These are phyloP conservation scores for Rhorus exstirpatorius DNA, from an alignment of 2,888 invertebrate species.

Conservation along the genomic window DNA sequence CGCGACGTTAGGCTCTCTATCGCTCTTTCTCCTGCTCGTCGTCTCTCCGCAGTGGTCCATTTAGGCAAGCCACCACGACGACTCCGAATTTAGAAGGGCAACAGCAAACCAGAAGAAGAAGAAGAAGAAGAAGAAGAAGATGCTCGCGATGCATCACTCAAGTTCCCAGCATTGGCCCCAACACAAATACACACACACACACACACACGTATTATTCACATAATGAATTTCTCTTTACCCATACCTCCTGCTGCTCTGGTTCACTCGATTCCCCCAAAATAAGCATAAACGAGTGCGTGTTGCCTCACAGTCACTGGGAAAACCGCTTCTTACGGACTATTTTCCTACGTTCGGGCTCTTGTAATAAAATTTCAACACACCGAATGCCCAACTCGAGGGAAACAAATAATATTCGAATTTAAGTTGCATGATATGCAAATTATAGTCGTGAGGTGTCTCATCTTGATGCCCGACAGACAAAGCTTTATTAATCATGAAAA, in stretches of 20 bases:
- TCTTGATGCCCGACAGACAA: too few relatives aligned
- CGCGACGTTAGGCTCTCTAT: conserved; percentile 15
- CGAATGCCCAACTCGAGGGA: not conserved
- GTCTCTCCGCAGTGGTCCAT: conserved; percentile 64
- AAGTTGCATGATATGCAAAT: too few relatives aligned
- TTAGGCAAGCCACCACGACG: conserved; percentile 51
- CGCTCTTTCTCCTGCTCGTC: conserved; percentile 14
- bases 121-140: conserved; percentile 51
- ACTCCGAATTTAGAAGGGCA: conserved; percentile 65
- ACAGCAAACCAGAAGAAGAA: conserved; percentile 33
- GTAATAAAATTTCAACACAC: not conserved
- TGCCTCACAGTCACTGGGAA: conserved; percentile 54
- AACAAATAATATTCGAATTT: too few relatives aligned
- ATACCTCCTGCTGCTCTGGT: conserved; percentile 31
- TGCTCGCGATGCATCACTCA: conserved; percentile 62
- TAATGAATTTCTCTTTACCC: conserved; percentile 21
- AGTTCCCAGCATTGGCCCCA: conserved; percentile 52
- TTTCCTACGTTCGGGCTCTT: conserved; percentile 33
- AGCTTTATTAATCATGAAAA: too few relatives aligned
- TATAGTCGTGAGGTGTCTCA: too few relatives aligned
- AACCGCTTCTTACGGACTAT: conserved; percentile 44
- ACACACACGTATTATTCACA: conserved; percentile 22
- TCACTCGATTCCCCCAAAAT: conserved; percentile 27
- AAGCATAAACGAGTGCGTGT: conserved; percentile 33
- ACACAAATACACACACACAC: conserved; percentile 7